Base-by-base conservation (phyloP, 2,888 invertebrate genomes). In the Baronia brevicornis region DNA sequence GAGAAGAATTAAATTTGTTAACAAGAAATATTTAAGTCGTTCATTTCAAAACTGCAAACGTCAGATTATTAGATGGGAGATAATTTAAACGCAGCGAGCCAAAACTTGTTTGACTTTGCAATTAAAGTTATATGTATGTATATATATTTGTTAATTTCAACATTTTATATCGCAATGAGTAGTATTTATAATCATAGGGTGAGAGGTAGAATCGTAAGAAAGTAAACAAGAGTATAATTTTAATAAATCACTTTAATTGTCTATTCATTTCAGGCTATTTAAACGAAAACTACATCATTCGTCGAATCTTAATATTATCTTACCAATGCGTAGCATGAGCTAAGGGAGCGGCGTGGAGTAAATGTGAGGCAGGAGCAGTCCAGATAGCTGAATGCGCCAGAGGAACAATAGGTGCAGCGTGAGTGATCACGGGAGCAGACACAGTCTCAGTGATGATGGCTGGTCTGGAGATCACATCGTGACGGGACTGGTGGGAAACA, bases 231-330 rank as follows among this genome's bases (percentile, higher is more conserved):
- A 1, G 8, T 10, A 25, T 5, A 17, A 13, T 15, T n/a, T 29
- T 23, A 58, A 57, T 55, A 62, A 57, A 53, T 48, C 46, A 54
- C 54, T 55, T 56, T 55, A 53, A 54, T 66, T 69, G 72, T 75
- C 73, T 74, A 71, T 72, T 75, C 69, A 66, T 70, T 69, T 55
- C 46, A 44, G 31, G 41, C 38, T 51, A 62, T 58, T 55, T 69
- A 73, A 74, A 70, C 56, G 61, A 73, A 77, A 72, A 77, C 72
- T 73, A 75, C 73, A 64, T 56, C 41, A 35, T 59, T 60, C 60
- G 60, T 69, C 57, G 60, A 68, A 65, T 64, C 51, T 50, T 46
- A 44, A 44, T 51, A 49, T 54, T 48, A 51, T 53, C 59, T 72
- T 47, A 73, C 69, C 71, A 74, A 27, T 57, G 58, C 13, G 57